These are phyloP conservation scores for Scylla paramamosain DNA, from an alignment of 1,140 invertebrate genomes.

Conservation along the genomic window DNA sequence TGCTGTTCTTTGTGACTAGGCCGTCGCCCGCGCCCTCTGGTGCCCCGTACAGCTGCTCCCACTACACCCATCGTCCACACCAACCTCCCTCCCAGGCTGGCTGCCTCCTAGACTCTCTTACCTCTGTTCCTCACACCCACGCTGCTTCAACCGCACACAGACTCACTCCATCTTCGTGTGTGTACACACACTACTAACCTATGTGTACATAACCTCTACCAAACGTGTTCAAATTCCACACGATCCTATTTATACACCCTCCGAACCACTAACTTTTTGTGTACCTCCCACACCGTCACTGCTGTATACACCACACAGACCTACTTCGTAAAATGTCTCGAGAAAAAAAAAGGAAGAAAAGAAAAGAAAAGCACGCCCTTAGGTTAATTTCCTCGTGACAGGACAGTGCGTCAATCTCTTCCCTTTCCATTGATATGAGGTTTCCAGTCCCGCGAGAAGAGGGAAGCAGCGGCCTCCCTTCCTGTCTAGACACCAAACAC, in stretches of 20 bases:
- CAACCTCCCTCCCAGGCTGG: background rate
- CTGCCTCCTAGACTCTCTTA: background rate
- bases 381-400: background rate
- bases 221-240: slow-evolving; percentile 37
- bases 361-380: background rate
- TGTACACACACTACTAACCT: slow-evolving; percentile 33
- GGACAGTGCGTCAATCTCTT: background rate
- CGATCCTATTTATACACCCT: slow-evolving; percentile 41
- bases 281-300: background rate
- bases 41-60: slow-evolving; percentile 32
- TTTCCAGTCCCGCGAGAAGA: background rate
- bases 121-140: background rate
- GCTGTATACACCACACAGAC: background rate
- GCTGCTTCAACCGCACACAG: background rate
- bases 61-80: background rate
- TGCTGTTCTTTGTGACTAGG: slow-evolving; percentile 41
- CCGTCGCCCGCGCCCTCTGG: slow-evolving; percentile 36
- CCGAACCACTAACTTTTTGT: background rate
- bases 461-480: too few species aligned
- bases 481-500: background rate
- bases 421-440: background rate
- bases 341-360: too few species aligned
- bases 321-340: background rate
- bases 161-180: background rate
- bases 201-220: slow-evolving; percentile 35